Base-by-base conservation (phyloP, 1,140 invertebrate genomes). In the Trachymyrmex septentrionalis region DNA sequence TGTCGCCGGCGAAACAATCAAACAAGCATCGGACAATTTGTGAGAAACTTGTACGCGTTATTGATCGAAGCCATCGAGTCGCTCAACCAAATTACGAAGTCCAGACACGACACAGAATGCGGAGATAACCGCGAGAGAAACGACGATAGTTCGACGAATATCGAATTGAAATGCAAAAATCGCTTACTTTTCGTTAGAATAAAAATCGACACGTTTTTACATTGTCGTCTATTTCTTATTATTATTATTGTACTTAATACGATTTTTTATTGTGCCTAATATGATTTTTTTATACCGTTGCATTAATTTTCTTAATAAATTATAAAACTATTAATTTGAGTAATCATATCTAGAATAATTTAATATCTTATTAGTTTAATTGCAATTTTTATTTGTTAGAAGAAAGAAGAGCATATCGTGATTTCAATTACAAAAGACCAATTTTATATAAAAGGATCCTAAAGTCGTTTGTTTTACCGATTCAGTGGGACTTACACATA, bases 61-160 rank as follows among this genome's bases (percentile, higher is more conserved):
- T 84, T 84, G 80, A 84, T 84, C 80, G 55, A 48, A 73, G 84
- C 44, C 44, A 86, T 88, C 85, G 85, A 77, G 44, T 30, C 66
- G 59, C 80, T 89, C 88, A 86, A 71, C 73, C 34, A 78, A 89
- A 90, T 90, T 90, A 90, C 78, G 14, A 90, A 87, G 86, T 76
- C 59, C 67, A 61, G 34, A 76, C 85, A 86, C 64, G 67, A 77
- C 71, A 24, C 57, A 44, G 67, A 88, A 88, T 72, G 59, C 38
- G 61, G 38, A 75, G 80, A 84, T 84, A 75, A 73, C 80, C 69
- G 55, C 38, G 69, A 84, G 69, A 73, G 38, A 50, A 73, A 73
- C 71, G 59, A 19, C 69, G 19, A 30, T 44, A 73, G 80, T 50
- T 84, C 38, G 53, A 48, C 24, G 24, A 55, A 73, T 73, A 63